Evolutionary conservation across 2,113 vertebrate genomes (phyloP).

Genomic region (Pampusana beccarii): DNA sequence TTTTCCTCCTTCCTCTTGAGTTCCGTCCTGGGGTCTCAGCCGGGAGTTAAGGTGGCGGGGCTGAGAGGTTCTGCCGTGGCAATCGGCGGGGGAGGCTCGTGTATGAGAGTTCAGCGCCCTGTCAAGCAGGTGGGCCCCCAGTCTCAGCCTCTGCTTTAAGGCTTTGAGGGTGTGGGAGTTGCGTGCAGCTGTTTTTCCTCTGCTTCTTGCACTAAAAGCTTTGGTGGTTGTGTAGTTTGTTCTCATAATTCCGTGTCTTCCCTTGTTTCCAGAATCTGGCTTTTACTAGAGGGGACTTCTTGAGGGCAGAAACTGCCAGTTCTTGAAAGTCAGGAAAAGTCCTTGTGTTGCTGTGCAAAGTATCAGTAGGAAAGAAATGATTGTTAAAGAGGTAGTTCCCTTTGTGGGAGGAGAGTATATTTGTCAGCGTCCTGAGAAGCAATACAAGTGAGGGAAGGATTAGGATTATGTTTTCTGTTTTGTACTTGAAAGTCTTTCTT

Average conservation of each 20-base stretch:
- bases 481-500: not conserved
- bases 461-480: not conserved
- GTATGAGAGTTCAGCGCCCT: not conserved
- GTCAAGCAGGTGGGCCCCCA: not conserved
- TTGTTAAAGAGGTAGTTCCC: not conserved
- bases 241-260: not conserved
- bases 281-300: not conserved
- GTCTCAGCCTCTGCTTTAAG: not conserved
- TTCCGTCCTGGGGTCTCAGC: not conserved
- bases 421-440: not conserved
- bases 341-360: not conserved
- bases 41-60: not conserved
- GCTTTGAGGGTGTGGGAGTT: not conserved
- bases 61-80: not conserved
- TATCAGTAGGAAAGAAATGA: not conserved
- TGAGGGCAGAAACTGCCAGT: not conserved
- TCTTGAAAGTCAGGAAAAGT: not conserved
- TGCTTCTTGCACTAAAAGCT: not conserved
- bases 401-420: not conserved
- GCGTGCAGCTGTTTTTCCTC: not conserved
- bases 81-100: rapidly evolving
- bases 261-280: not conserved
- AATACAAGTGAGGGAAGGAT: not conserved
- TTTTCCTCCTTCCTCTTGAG: not conserved
- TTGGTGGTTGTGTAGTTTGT: not conserved